Evolutionary conservation across 2,113 vertebrate species (phyloP).

Genomic region (Bothrops jararaca): DNA sequence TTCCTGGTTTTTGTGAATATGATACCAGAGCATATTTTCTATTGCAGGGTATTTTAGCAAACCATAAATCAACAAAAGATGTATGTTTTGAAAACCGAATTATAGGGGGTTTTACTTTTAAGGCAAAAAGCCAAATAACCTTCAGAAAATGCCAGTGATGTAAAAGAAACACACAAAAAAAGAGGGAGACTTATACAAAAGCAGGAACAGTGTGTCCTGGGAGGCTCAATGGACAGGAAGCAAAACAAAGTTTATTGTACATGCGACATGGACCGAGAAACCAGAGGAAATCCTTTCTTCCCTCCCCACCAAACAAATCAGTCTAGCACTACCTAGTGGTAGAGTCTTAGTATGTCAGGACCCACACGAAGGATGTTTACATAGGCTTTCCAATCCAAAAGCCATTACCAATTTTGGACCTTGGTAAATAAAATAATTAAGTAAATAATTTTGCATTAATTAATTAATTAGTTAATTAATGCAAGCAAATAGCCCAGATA

Average conservation of each 20-base stretch:
- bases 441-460: no score
- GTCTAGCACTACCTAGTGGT: background rate
- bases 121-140: slow-evolving; percentile 44
- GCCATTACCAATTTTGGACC: background rate
- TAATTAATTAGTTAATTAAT: background rate
- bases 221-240: background rate
- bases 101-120: slow-evolving; percentile 31
- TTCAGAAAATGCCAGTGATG: background rate
- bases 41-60: background rate
- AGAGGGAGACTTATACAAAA: background rate
- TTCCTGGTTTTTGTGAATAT: background rate
- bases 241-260: background rate
- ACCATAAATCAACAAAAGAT: slow-evolving; percentile 10
- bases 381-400: background rate
- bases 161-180: background rate
- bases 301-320: background rate
- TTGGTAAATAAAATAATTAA: background rate
- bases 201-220: background rate
- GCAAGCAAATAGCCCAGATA: background rate
- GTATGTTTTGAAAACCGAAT: slow-evolving; percentile 53
- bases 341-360: no score
- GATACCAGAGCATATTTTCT: background rate
- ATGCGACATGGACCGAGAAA: background rate
- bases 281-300: background rate
- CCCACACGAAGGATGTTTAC: background rate